Conservation (phyloP, 2,113 vertebrate species). For the Callipepla squamata region DNA sequence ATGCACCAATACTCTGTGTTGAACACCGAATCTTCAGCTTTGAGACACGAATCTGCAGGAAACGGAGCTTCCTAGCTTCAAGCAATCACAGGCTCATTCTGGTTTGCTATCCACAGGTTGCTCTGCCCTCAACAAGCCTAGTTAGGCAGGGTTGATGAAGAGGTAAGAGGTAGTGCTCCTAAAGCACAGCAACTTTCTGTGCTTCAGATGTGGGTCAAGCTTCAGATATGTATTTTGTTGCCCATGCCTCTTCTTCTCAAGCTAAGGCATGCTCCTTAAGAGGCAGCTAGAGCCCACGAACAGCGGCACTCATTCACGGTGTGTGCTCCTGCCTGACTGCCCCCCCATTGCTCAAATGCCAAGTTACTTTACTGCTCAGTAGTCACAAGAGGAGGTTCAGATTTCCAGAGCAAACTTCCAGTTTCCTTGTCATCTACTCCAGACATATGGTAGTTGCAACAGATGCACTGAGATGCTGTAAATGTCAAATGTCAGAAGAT, state of each 20-base stretch:
- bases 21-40: not conserved
- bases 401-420: constrained; percentile 69
- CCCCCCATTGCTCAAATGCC: not conserved
- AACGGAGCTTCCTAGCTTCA: not conserved
- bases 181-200: not conserved
- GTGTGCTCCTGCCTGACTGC: rapidly evolving
- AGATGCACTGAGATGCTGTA: constrained; percentile 36
- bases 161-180: not conserved
- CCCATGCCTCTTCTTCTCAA: not conserved
- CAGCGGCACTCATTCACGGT: not conserved
- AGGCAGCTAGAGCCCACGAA: not conserved
- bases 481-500: constrained; percentile 69
- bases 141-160: not conserved
- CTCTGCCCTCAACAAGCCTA: not conserved
- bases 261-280: not conserved
- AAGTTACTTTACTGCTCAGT: constrained; percentile 15
- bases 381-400: not conserved
- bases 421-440: constrained; percentile 50
- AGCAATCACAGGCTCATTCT: not conserved
- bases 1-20: rapidly evolving
- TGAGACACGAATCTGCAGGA: not conserved
- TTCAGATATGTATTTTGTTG: not conserved
- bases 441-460: not conserved
- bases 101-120: not conserved
- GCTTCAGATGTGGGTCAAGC: not conserved